These are phyloP conservation scores for Phylloscopus trochiloides DNA, from an alignment of 2,113 vertebrate species.

Conservation along the genomic window DNA sequence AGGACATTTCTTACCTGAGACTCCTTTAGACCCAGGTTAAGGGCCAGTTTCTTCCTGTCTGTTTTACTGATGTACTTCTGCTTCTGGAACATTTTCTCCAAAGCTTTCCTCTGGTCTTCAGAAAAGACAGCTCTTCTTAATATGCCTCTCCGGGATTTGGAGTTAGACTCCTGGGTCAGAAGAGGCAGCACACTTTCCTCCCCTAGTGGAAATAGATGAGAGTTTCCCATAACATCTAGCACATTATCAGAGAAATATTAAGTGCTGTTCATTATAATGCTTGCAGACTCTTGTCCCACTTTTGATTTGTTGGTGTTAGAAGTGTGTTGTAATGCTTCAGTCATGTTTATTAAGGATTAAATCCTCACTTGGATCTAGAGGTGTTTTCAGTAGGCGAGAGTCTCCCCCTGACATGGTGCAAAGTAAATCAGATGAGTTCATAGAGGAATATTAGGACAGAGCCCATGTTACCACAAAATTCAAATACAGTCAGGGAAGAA, in stretches of 20 bases:
- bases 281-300: not conserved
- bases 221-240: not conserved
- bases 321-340: not conserved
- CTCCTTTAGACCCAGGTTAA: slow-evolving; percentile 89
- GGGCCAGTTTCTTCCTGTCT: slow-evolving; percentile 90
- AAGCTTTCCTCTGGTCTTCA: slow-evolving; percentile 91
- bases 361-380: not conserved
- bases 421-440: slow-evolving; percentile 43
- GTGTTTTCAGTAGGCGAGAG: not conserved
- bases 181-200: slow-evolving; percentile 77
- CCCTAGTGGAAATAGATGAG: slow-evolving; percentile 70
- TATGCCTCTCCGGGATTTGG: slow-evolving; percentile 88
- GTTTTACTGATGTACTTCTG: slow-evolving; percentile 98
- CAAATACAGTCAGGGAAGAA: not conserved
- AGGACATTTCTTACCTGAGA: slow-evolving; percentile 85
- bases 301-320: not conserved
- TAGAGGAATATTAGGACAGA: not conserved
- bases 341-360: not conserved
- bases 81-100: slow-evolving; percentile 94
- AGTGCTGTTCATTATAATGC: not conserved
- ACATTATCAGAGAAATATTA: not conserved
- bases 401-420: not conserved
- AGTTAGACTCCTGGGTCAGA: slow-evolving; percentile 80
- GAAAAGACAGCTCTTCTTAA: slow-evolving; percentile 95
- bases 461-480: not conserved